Evolutionary conservation across 2,113 vertebrate genomes (phyloP).

Genomic region (Apeltes quadracus): DNA sequence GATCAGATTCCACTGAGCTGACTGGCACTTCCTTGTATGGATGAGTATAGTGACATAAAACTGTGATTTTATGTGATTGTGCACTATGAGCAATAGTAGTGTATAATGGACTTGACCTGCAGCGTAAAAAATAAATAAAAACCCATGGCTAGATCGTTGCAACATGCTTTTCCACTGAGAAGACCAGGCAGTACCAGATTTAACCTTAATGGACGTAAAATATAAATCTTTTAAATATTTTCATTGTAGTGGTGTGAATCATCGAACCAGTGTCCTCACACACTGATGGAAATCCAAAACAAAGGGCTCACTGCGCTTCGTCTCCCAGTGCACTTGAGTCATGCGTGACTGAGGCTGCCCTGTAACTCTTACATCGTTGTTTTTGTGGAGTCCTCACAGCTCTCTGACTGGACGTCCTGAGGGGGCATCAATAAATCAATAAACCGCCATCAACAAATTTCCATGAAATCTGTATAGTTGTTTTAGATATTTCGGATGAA

Average conservation of each 20-base stretch:
- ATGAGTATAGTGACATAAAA: constrained; percentile 41
- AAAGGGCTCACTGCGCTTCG: constrained; percentile 55
- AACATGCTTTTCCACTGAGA: constrained; percentile 7
- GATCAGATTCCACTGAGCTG: constrained; percentile 47
- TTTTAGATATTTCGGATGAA: neutral
- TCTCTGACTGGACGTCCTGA: constrained; percentile 9
- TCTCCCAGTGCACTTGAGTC: constrained; percentile 56
- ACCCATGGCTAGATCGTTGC: constrained; percentile 6
- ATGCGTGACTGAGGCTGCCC: constrained; percentile 41
- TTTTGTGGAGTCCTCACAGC: constrained; percentile 40
- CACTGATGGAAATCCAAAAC: constrained; percentile 60
- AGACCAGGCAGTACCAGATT: no score
- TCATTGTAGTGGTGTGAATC: constrained; percentile 12
- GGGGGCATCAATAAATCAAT: neutral
- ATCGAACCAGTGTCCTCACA: constrained; percentile 32
- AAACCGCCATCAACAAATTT: no score
- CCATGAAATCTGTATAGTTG: neutral
- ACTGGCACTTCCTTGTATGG: constrained; percentile 52
- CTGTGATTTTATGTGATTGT: constrained; percentile 42
- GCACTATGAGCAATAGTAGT: constrained; percentile 5
- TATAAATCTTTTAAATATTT: no score
- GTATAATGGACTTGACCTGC: neutral
- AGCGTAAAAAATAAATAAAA: constrained; percentile 22
- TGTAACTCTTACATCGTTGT: constrained; percentile 23
- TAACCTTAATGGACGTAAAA: no score